Conservation (phyloP, 2,797 vertebrate genomes). For the Sphenopsis melanotis region DNA sequence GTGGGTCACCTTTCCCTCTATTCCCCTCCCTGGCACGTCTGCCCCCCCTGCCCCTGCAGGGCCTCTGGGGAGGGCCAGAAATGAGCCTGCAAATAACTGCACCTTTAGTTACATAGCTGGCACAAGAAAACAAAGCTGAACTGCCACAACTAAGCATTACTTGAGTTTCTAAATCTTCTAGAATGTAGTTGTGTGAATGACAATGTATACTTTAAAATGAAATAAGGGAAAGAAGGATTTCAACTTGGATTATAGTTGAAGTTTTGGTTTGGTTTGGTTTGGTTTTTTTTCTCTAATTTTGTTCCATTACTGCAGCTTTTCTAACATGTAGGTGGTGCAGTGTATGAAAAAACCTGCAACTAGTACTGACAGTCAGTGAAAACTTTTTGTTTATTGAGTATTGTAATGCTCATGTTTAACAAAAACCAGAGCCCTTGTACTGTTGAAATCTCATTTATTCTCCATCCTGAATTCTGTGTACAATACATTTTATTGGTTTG, state of each 20-base stretch:
- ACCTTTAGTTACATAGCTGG: neutral
- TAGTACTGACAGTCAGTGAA: neutral
- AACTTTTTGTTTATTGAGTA: neutral
- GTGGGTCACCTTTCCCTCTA: neutral
- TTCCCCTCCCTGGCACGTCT: accelerated
- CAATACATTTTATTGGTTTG: neutral
- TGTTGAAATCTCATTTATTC: neutral
- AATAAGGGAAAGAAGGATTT: neutral
- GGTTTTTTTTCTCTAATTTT: neutral
- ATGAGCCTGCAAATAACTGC: neutral
- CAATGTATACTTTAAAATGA: neutral
- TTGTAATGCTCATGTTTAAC: neutral
- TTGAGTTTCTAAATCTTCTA: neutral
- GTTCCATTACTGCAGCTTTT: neutral
- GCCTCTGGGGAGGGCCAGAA: neutral
- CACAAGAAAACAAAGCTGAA: neutral
- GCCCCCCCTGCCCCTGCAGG: neutral
- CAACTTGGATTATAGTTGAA: neutral
- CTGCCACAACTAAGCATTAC: neutral
- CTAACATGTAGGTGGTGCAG: neutral
- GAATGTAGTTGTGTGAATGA: neutral
- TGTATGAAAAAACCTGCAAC: neutral
- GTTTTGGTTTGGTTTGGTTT: neutral
- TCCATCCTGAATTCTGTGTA: neutral
- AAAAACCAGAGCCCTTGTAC: neutral